Percentiles rank a stretch among this genome's conserved stretches.
phyloP scores from a whole-genome alignment of 2,888 invertebrate species.

The Pachydiplax longipennis region DNA sequence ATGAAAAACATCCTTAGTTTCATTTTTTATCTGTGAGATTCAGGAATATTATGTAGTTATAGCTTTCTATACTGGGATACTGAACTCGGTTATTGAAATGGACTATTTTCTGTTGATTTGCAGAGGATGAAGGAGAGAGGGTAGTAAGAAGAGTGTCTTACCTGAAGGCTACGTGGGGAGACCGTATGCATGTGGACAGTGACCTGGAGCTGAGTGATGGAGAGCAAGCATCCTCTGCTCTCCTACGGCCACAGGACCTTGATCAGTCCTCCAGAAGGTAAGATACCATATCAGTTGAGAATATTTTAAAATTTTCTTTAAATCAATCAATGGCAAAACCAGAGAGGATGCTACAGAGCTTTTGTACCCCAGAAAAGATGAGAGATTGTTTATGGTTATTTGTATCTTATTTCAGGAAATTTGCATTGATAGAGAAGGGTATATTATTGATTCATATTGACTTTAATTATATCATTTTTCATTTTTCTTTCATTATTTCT shows the following conservation, averaged over 20 bases:
- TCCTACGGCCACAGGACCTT: constrained; percentile 55
- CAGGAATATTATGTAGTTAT: background rate
- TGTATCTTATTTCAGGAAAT: too few relatives aligned
- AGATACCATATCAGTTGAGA: constrained; percentile 50
- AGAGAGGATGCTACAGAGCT: too few relatives aligned
- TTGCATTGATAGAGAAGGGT: too few relatives aligned
- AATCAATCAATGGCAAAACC: too few relatives aligned
- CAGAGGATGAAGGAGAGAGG: constrained; percentile 80
- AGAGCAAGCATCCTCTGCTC: constrained; percentile 58
- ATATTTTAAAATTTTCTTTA: too few relatives aligned
- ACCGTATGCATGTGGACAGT: constrained; percentile 76
- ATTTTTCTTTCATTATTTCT: too few relatives aligned
- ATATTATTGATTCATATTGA: too few relatives aligned
- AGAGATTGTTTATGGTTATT: too few relatives aligned
- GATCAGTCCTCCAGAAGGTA: constrained; percentile 72
- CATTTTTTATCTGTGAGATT: background rate
- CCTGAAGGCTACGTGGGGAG: constrained; percentile 89
- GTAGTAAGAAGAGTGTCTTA: constrained; percentile 92
- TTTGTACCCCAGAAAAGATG: too few relatives aligned
- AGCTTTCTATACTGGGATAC: background rate
- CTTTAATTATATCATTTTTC: too few relatives aligned
- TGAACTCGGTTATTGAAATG: background rate
- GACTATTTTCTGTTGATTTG: constrained; percentile 49
- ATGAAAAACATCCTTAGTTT: too few relatives aligned
- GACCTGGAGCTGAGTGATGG: constrained; percentile 69